Conservation (phyloP, 2,888 invertebrate genomes). For the Abrostola triplasia region DNA sequence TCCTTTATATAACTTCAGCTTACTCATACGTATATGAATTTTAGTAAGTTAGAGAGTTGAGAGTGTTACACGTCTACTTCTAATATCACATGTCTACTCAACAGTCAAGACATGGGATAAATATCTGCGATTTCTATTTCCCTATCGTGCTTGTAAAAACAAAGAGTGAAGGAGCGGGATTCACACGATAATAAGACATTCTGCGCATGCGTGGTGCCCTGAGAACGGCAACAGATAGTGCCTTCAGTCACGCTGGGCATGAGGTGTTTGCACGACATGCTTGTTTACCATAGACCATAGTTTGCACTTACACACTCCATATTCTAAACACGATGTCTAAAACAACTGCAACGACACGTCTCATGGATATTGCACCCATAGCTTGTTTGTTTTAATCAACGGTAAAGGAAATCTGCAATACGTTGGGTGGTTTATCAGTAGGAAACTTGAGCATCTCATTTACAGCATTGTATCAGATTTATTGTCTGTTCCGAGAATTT, state of each 20-base stretch:
- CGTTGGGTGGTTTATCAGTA: no score
- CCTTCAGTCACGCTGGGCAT: slow-evolving; percentile 12
- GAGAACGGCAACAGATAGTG: slow-evolving; percentile 30
- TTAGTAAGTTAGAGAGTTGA: no score
- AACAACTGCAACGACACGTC: neutral
- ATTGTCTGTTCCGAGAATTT: no score
- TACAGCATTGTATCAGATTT: no score
- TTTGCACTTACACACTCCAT: slow-evolving; percentile 26
- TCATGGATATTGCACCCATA: neutral
- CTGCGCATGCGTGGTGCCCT: slow-evolving; percentile 10
- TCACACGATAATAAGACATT: slow-evolving; percentile 37
- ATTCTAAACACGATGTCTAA: slow-evolving; percentile 41
- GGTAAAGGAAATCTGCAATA: no score
- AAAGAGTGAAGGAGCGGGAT: slow-evolving; percentile 32
- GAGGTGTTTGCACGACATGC: slow-evolving; percentile 31
- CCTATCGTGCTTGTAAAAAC: slow-evolving; percentile 5
- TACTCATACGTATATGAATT: no score
- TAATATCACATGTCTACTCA: no score
- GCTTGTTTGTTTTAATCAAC: neutral
- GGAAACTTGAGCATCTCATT: no score
- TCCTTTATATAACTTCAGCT: no score
- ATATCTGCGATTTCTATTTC: slow-evolving; percentile 15
- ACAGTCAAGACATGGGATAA: neutral
- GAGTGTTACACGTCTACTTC: no score
- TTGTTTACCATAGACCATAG: slow-evolving; percentile 3